A percentile compares a stretch with the other conserved stretches of the same genome.
Evolutionary conservation across 2,888 invertebrate species (phyloP).

Genomic region (Coelinius sp.): DNA sequence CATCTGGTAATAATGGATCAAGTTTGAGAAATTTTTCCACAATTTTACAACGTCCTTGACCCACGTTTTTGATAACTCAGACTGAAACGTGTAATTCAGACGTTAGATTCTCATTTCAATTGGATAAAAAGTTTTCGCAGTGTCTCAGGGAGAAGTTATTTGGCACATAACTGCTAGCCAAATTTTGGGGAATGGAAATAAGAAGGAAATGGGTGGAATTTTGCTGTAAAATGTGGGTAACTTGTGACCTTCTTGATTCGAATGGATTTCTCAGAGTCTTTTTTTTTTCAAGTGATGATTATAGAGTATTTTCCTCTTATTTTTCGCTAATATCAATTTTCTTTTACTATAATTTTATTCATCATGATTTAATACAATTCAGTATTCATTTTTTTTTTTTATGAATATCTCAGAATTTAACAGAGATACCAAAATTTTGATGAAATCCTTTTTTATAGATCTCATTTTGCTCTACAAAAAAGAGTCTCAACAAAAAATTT

Average conservation of each 20-base stretch:
- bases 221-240: background rate
- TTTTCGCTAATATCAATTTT: background rate
- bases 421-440: no score
- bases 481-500: no score
- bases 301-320: no score
- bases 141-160: constrained; percentile 10
- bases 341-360: no score
- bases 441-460: no score
- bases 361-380: no score
- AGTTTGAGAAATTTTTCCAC: background rate
- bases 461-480: no score
- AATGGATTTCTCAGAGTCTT: no score
- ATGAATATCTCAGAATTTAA: no score
- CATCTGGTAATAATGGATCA: background rate
- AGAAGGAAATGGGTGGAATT: background rate
- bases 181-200: background rate
- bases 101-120: constrained; percentile 18
- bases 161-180: constrained; percentile 4
- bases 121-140: constrained; percentile 10
- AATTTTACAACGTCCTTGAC: constrained; percentile 3
- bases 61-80: background rate
- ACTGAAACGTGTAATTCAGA: background rate
- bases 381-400: no score
- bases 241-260: background rate
- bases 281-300: background rate